phyloP scores from a whole-genome alignment of 2,888 invertebrate genomes.

The Caenorhabditis sp. region DNA sequence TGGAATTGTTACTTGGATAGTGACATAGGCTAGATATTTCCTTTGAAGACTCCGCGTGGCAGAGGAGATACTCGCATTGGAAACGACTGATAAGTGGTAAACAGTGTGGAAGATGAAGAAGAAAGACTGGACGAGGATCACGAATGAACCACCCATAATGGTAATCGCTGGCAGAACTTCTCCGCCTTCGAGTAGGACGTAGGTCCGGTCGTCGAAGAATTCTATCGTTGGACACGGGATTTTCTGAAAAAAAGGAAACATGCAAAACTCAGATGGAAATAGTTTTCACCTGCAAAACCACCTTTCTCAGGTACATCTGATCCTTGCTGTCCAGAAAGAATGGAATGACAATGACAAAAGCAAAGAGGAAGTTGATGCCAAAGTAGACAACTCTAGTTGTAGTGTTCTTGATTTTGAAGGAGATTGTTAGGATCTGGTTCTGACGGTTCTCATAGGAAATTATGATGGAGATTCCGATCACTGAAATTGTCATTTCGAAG shows the following conservation, averaged over 20 bases:
- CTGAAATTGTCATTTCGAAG: constrained; percentile 4
- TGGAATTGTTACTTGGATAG: constrained; percentile 17
- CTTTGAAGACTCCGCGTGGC: constrained; percentile 19
- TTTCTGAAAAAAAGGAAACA: constrained; percentile 17
- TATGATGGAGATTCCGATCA: constrained; percentile 9
- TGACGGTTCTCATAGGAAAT: constrained; percentile 23
- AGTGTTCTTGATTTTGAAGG: not conserved
- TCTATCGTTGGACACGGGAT: constrained; percentile 29
- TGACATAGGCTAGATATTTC: constrained; percentile 22
- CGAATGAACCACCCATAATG: not conserved
- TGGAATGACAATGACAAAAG: constrained; percentile 9
- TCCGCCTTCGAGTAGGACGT: constrained; percentile 20
- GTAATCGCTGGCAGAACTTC: constrained; percentile 12
- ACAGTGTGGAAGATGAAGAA: constrained; percentile 24
- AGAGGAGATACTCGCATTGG: constrained; percentile 6
- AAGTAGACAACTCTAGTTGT: constrained; percentile 1
- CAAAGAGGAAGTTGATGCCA: constrained; percentile 1
- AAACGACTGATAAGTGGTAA: constrained; percentile 9
- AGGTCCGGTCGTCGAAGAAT: constrained; percentile 16
- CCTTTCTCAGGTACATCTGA: constrained; percentile 13
- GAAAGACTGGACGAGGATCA: not conserved
- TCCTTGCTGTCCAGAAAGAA: constrained; percentile 20
- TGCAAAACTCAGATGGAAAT: too few species aligned
- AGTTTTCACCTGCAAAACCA: too few species aligned
- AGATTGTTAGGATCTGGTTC: constrained; percentile 17